phyloP scores from a whole-genome alignment of 1,140 invertebrate genomes.

The Brachionus rotundiformis region DNA sequence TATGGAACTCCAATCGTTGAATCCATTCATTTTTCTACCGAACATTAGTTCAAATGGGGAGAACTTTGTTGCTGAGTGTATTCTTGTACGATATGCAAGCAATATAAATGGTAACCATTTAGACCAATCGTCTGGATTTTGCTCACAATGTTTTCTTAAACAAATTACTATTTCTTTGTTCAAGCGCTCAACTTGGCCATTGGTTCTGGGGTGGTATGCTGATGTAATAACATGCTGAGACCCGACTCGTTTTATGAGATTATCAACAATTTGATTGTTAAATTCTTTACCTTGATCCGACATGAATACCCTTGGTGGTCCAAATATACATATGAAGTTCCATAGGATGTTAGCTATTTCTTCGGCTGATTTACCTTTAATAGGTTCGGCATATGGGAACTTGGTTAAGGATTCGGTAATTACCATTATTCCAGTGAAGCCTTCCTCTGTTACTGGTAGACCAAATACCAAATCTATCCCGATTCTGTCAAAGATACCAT shows the following conservation, averaged over 20 bases:
- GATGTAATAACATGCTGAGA: no score
- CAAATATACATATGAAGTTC: not conserved
- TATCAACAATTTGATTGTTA: no score
- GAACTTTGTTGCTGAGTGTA: not conserved
- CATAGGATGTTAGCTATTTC: not conserved
- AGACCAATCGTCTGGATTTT: no score
- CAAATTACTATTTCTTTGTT: no score
- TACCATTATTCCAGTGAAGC: not conserved
- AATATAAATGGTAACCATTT: not conserved
- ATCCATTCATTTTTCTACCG: not conserved
- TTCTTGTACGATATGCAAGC: no score
- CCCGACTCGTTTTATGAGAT: no score
- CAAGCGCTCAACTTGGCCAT: no score
- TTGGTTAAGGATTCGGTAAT: slow-evolving; percentile 38
- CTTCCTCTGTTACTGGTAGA: slow-evolving; percentile 23
- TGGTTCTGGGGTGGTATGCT: no score
- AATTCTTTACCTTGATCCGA: no score
- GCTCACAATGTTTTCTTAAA: no score
- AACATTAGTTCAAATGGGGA: not conserved
- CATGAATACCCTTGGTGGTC: no score
- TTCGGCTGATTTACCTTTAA: not conserved
- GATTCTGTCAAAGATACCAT: not conserved
- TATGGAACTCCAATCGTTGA: slow-evolving; percentile 1
- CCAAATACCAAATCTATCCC: slow-evolving; percentile 25
- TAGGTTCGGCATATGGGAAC: not conserved